These are phyloP conservation scores for Apteryx owenii DNA, from an alignment of 2,113 vertebrate genomes.

Conservation along the genomic window DNA sequence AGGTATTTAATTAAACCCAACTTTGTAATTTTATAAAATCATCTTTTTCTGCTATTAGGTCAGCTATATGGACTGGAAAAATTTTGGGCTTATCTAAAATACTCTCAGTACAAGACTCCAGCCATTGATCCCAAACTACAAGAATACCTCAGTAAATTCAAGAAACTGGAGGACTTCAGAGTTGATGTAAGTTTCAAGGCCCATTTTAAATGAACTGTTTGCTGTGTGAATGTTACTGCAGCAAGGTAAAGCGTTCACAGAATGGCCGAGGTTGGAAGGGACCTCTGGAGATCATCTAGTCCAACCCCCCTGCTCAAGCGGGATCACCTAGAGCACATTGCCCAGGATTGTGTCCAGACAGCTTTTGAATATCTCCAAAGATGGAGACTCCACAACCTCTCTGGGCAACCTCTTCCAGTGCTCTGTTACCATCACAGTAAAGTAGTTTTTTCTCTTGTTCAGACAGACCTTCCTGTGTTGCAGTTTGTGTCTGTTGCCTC, in stretches of 20 bases:
- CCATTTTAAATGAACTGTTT: not conserved
- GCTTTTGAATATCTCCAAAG: no score
- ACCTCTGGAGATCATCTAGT: not conserved
- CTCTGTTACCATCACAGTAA: no score
- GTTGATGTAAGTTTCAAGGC: constrained; percentile 85
- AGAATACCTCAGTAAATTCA: constrained; percentile 90
- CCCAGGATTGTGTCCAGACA: no score
- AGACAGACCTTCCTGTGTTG: no score
- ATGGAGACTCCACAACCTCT: no score
- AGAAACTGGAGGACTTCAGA: constrained; percentile 95
- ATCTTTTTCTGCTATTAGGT: constrained; percentile 78
- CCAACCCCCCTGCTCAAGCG: no score
- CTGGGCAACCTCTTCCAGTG: no score
- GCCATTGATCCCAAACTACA: constrained; percentile 88
- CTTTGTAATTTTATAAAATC: not conserved
- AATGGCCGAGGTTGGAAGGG: not conserved
- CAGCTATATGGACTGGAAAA: constrained; percentile 97
- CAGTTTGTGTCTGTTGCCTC: no score
- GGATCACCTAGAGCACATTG: no score
- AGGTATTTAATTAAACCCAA: not conserved
- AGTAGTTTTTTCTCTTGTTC: no score
- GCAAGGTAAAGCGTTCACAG: not conserved
- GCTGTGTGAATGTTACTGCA: not conserved
- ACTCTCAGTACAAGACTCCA: constrained; percentile 87
- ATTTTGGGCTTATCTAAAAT: constrained; percentile 98